Evolutionary conservation across 2,113 vertebrate genomes (phyloP), one percentile per base, ranked within the genome.

Genomic region (Thamnaconus septentrionalis): DNA sequence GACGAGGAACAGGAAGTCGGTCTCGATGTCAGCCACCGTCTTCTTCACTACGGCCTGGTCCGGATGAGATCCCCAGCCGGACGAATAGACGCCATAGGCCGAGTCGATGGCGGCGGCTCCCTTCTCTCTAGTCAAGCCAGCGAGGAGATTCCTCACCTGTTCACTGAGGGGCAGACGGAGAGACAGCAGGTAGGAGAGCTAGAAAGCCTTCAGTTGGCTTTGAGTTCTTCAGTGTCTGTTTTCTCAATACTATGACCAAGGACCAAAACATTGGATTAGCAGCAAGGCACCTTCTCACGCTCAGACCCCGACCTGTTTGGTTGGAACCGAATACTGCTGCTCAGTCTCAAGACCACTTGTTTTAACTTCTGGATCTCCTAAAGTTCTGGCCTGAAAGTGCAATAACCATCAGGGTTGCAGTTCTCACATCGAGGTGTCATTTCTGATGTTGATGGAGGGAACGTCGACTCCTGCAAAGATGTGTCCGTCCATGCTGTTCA

Each of bases 401-500:
- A 1, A 31, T 31, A 31, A 31, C 18, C 18, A 31, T 31, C 18
- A 31, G 18, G 18, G 18, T 31, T 31, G 6, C 5, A 1, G 50
- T n/a, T 69, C 81, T 86, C 59, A 88, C 86, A 51, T 43, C 0
- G 76, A 59, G 52, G 0, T 88, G 66, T 47, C 74, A 0, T 81
- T 52, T 0, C 69, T 69, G n/a, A 57, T 67, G 83, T 96, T 92
- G 66, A 96, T 69, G 8, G 80, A 89, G 0, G 92, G 93, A 3
- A 95, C 0, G 8, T 96, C 94, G 0, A 93, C 0, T 0, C 82
- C 80, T 0, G 92, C 89, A 0, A 96, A 94, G 0, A 95, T 0
- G 74, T 95, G 93, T 1, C 93, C 93, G 0, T 95, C 94, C 94
- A 95, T 94, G 85, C 92, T 39, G 51, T 95, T 96, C 71, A 86